Base-by-base conservation (phyloP, 2,113 vertebrate species). In the Channa argus region DNA sequence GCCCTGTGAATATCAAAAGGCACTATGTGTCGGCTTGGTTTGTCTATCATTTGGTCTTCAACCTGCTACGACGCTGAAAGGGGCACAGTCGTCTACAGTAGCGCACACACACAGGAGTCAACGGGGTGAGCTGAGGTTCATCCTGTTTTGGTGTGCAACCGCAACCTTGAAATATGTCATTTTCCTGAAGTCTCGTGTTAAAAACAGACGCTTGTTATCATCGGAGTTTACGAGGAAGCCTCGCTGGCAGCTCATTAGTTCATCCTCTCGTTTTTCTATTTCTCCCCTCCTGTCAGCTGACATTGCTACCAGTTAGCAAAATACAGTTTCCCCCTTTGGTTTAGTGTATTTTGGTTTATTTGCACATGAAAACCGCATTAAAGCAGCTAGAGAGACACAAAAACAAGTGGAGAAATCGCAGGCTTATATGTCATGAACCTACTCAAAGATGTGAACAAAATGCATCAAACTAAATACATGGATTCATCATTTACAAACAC, bases 101-200 rank as follows among this genome's bases (percentile, higher is more conserved):
- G 75, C 84, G 1, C 24, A 24, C 24, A 24, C 80, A 89, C 89
- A 93, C 92, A 90, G 87, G 68, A 63, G 89, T 66, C 41, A 58
- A 63, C 65, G 81, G 79, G 51, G 74, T 84, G 87, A 86, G 70
- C 84, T 63, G 8, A 76, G 78, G 91, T 82, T 82, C 91, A 93
- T 94, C 93, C 94, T 94, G 94, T 94, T 94, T 92, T 93, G 91
- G 80, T 91, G 77, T 81, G 82, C 38, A 69, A 77, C 71, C 53
- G 77, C 85, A 85, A 90, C 94, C 94, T 94, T 94, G 92, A 92
- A 88, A 77, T 51, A 53, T 79, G 63, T 89, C 80, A 91, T 86
- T 92, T 88, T 92, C 85, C 90, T 88, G 85, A 77, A 87, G 60
- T 77, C 68, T 85, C 83, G 82, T 77, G 68, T 65, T 89, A 76